Percentiles rank a stretch among this genome's conserved stretches.
These are phyloP conservation scores for Menura novaehollandiae DNA, from an alignment of 2,113 vertebrate genomes.

Conservation along the genomic window DNA sequence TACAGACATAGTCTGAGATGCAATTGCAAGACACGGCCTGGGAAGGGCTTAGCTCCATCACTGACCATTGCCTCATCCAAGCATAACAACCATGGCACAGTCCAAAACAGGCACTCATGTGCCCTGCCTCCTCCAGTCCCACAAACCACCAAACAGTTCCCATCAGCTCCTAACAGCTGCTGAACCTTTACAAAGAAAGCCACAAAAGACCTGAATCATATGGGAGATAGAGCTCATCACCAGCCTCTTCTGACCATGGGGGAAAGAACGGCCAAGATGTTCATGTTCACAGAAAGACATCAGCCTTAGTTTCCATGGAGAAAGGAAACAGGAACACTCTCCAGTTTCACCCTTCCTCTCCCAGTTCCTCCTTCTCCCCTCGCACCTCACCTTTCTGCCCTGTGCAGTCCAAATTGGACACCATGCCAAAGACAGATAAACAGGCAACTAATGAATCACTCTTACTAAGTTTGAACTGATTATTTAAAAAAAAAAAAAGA, in stretches of 20 bases:
- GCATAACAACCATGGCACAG: neutral
- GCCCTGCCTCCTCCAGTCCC: neutral
- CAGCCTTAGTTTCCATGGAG: neutral
- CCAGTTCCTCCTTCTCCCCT: neutral
- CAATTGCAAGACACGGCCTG: neutral
- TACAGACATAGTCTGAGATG: neutral
- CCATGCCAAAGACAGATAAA: neutral
- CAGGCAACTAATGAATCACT: constrained; percentile 35
- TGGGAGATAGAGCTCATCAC: neutral
- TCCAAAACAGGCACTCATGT: neutral
- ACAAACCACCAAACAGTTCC: neutral
- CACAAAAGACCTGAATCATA: neutral
- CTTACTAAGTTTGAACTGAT: constrained; percentile 32
- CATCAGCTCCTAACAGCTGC: neutral
- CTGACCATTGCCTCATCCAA: neutral
- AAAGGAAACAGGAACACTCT: neutral
- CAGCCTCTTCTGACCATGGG: neutral
- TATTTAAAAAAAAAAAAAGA: neutral
- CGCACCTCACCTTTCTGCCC: neutral
- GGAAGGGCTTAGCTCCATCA: neutral
- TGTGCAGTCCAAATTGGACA: neutral
- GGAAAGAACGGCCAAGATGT: neutral
- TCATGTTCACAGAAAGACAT: neutral
- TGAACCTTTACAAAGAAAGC: neutral
- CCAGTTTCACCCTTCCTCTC: neutral